phyloP scores from a whole-genome alignment of 2,113 vertebrate species.

The Cygnus atratus region DNA sequence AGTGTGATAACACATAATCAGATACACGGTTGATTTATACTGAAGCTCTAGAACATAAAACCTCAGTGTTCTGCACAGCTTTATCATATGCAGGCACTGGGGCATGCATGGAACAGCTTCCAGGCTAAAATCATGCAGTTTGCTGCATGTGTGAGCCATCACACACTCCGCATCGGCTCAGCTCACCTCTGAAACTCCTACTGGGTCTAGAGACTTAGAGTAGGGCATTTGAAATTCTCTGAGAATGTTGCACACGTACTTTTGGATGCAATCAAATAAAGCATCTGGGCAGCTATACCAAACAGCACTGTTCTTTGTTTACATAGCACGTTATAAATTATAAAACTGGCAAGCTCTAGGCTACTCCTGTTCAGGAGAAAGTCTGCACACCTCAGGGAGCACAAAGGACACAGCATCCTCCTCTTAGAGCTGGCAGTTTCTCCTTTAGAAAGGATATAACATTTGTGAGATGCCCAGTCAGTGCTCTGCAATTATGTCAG shows the following conservation, averaged over 20 bases:
- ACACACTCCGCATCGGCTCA: neutral
- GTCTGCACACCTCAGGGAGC: neutral
- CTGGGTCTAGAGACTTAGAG: neutral
- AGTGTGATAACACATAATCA: neutral
- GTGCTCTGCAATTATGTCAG: neutral
- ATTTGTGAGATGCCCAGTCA: neutral
- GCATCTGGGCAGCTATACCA: neutral
- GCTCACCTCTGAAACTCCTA: neutral
- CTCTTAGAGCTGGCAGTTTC: neutral
- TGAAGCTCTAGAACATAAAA: conserved; percentile 16
- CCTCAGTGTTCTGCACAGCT: neutral
- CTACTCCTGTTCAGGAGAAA: neutral
- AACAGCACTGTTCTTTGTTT: neutral
- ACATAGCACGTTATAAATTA: neutral
- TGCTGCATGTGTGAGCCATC: neutral
- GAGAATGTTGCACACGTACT: neutral
- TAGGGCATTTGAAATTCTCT: neutral
- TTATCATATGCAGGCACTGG: neutral
- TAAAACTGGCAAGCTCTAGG: neutral
- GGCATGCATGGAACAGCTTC: neutral
- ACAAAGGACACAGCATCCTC: neutral
- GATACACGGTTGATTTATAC: neutral
- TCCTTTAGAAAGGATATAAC: neutral
- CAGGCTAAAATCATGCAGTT: neutral
- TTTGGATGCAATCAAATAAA: neutral